These are phyloP conservation scores for Eurystomus gularis DNA, from an alignment of 2,113 vertebrate species.

Conservation along the genomic window DNA sequence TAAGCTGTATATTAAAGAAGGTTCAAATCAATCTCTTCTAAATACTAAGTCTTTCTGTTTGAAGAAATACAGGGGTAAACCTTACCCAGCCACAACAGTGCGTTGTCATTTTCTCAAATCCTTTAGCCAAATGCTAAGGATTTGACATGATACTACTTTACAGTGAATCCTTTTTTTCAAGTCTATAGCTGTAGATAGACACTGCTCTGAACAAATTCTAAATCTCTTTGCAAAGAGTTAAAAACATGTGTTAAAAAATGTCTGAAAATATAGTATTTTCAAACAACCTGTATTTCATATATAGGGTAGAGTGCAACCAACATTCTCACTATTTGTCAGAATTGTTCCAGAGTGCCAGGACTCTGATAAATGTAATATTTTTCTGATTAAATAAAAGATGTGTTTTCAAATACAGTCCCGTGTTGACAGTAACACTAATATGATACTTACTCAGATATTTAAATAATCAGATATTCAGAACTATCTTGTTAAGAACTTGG, in stretches of 20 bases:
- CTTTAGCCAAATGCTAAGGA: background rate
- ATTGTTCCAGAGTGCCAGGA: background rate
- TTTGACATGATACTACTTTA: background rate
- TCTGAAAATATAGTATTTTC: background rate
- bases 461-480: background rate
- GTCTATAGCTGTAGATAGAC: background rate
- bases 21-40: background rate
- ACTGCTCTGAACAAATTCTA: background rate
- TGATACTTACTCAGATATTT: background rate
- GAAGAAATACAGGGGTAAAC: background rate
- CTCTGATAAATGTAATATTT: accelerated
- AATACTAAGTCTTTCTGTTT: background rate
- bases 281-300: background rate
- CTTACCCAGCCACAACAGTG: accelerated
- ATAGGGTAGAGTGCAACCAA: background rate
- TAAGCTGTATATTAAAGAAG: background rate
- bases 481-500: background rate
- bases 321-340: background rate
- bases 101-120: background rate
- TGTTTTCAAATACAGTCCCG: background rate
- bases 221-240: background rate
- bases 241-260: background rate
- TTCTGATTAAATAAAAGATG: background rate
- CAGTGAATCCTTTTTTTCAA: background rate
- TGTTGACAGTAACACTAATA: background rate